These are phyloP conservation scores for Astropecten irregularis DNA, from an alignment of 53 echinoderm and acorn worm genomes.

Conservation along the genomic window DNA sequence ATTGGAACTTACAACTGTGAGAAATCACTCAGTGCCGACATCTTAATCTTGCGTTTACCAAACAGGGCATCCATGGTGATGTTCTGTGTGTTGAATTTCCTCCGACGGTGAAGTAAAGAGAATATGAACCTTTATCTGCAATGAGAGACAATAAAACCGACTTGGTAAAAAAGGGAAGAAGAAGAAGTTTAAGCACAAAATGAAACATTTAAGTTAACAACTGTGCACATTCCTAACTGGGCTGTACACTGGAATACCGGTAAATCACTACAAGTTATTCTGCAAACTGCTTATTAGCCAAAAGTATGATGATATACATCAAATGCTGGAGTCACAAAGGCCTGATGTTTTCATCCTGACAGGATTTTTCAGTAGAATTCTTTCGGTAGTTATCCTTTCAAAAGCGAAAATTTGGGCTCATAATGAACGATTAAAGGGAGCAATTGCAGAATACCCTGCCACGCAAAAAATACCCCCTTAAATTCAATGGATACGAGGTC, in stretches of 20 bases:
- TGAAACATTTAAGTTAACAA: not conserved
- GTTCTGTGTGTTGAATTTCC: constrained; percentile 1
- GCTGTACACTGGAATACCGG: not conserved
- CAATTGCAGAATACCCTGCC: no score
- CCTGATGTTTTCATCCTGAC: no score
- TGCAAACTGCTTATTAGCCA: no score
- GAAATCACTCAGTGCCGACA: constrained; percentile 82
- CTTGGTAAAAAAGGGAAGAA: not conserved
- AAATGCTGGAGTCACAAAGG: no score
- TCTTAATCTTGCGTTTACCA: constrained; percentile 79
- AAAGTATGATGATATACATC: no score
- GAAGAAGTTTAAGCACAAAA: not conserved
- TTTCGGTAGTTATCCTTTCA: no score
- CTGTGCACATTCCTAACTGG: not conserved
- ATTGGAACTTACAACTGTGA: constrained; percentile 87
- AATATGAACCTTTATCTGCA: not conserved
- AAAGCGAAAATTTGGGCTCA: no score
- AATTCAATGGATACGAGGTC: no score
- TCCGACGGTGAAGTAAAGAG: no score
- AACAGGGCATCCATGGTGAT: constrained; percentile 78
- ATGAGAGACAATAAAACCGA: not conserved
- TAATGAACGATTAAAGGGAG: no score
- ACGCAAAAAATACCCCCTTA: no score
- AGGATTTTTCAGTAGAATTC: no score
- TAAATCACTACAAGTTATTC: not conserved